Percentiles rank a stretch among this genome's conserved stretches.
phyloP scores from a whole-genome alignment of 2,888 invertebrate genomes.

The Hemistola chrysoprasaria region DNA sequence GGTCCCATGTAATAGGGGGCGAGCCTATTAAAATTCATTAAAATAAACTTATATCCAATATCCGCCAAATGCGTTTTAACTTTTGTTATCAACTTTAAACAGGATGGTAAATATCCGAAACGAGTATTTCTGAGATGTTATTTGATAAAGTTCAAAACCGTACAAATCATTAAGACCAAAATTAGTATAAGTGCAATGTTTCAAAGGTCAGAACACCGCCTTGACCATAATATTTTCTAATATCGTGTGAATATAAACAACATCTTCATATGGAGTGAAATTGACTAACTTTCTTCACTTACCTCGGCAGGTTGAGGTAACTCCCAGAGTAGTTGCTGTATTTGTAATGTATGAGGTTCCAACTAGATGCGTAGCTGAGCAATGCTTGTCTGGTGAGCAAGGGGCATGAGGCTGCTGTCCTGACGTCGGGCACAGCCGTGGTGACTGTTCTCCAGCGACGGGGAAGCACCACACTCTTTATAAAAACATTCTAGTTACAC shows the following conservation, averaged over 20 bases:
- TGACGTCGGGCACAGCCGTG: constrained; percentile 81
- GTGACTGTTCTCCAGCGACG: constrained; percentile 90
- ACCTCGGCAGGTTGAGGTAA: constrained; percentile 93
- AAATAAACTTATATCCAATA: not conserved
- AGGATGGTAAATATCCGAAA: too few species aligned
- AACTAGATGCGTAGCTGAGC: constrained; percentile 91
- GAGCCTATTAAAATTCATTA: too few species aligned
- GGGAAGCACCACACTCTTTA: constrained; percentile 89
- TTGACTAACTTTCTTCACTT: too few species aligned
- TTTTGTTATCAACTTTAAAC: too few species aligned
- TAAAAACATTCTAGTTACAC: constrained; percentile 13
- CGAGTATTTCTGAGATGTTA: too few species aligned
- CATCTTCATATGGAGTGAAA: constrained; percentile 1
- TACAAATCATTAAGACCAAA: too few species aligned
- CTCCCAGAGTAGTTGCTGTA: constrained; percentile 94
- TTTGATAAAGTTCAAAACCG: too few species aligned
- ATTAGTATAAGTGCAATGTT: too few species aligned
- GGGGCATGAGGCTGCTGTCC: constrained; percentile 75
- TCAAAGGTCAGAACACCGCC: too few species aligned
- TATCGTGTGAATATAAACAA: not conserved
- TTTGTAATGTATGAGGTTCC: constrained; percentile 95
- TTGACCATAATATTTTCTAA: not conserved
- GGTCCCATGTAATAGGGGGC: too few species aligned
- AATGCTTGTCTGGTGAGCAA: constrained; percentile 83
- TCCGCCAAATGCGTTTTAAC: not conserved